Evolutionary conservation across 2,888 invertebrate species (phyloP), one percentile per base, ranked within the genome.

Genomic region (Ecdyonurus torrentis): DNA sequence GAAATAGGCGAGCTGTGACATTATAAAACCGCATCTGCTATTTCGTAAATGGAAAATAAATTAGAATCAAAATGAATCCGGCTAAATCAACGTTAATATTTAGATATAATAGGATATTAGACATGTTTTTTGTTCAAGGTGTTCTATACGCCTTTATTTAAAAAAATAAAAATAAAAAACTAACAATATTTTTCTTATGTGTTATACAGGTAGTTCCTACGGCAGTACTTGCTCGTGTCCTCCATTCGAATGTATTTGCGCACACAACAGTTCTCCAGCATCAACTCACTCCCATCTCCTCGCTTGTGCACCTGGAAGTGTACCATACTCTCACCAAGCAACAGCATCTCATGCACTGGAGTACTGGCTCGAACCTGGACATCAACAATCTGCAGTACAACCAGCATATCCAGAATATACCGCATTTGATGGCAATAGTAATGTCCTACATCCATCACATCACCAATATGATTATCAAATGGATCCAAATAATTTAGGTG

Each of bases 191-290:
- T n/a, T n/a, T n/a, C n/a, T n/a, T n/a, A n/a, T n/a, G n/a, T n/a
- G n/a, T n/a, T n/a, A 72, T 73, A 63, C 76, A 85, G 85, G 78
- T 66, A 80, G 82, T 63, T 77, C 55, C 55, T 55, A 20, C 55
- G 22, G 55, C 20, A 55, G 22, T 20, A 63, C 83, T 0, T 87
- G 87, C 72, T 83, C 86, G 18, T 86, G 87, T 69, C 84, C 86
- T 1, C 87, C 86, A 0, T 87, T 87, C 74, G 86, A 87, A 70
- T 87, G 87, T 71, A 79, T 84, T 37, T 87, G 87, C 70, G 79
- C 79, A 55, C 74, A 63, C 59, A 52, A 7, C 55, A 22, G 55
- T 55, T 22, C 55, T 20, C 55, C 19, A 5, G 55, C 55, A 7
- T 5, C 55, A 20, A 7, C 10, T 7, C 55, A n/a, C n/a, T 20